A percentile compares a stretch with the other conserved stretches of the same genome.
Evolutionary conservation across 2,888 invertebrate species (phyloP).

Genomic region (Drosophila quinaria): DNA sequence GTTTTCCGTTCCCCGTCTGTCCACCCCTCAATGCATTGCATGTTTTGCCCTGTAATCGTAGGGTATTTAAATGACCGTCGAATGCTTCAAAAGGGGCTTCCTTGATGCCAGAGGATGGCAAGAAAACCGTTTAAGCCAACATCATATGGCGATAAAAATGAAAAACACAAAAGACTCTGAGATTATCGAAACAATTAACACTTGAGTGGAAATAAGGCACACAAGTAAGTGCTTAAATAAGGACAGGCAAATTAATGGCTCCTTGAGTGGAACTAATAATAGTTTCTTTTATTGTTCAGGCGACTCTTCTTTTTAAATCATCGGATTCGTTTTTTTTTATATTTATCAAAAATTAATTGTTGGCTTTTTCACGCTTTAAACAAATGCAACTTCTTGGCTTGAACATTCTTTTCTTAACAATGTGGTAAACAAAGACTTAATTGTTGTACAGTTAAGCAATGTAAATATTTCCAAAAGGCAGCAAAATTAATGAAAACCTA

Average conservation of each 20-base stretch:
- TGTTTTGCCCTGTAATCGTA: slow-evolving; percentile 6
- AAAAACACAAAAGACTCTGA: not conserved
- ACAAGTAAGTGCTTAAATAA: not conserved
- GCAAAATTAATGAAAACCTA: too few species aligned
- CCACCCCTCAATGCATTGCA: not conserved
- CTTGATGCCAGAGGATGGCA: not conserved
- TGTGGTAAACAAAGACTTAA: not conserved
- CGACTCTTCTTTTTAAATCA: not conserved
- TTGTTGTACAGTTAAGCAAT: too few species aligned
- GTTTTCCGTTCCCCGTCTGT: not conserved
- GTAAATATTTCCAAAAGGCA: too few species aligned
- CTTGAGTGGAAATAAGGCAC: not conserved
- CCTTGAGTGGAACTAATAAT: not conserved
- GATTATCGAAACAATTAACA: slow-evolving; percentile 14
- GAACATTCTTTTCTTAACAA: too few species aligned
- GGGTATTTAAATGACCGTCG: slow-evolving; percentile 10
- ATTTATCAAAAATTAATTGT: not conserved
- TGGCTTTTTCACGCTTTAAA: too few species aligned
- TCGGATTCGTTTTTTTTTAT: not conserved
- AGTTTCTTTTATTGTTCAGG: not conserved
- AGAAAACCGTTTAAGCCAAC: slow-evolving; percentile 9
- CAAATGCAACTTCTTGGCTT: too few species aligned
- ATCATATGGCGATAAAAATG: not conserved
- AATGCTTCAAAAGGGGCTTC: slow-evolving; percentile 1
- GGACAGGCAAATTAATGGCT: not conserved